Evolutionary conservation across 2,888 invertebrate genomes (phyloP).

Genomic region (Ptycholaimellus sp.): DNA sequence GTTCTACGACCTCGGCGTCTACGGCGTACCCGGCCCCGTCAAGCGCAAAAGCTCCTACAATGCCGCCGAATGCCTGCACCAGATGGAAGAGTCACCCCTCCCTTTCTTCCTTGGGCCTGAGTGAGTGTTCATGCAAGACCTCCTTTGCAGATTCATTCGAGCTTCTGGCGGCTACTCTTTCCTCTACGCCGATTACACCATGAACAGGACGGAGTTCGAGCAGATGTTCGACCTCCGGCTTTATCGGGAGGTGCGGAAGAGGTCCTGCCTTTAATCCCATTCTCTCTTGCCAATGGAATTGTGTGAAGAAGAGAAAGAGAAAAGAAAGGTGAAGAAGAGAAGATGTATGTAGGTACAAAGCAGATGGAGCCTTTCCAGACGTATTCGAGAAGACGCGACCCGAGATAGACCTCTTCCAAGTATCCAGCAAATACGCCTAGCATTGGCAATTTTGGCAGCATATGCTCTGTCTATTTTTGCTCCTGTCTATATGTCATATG

Average conservation of each 20-base stretch:
- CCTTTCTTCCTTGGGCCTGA: background rate
- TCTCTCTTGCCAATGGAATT: background rate
- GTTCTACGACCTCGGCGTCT: slow-evolving; percentile 46
- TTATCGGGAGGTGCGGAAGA: slow-evolving; percentile 39
- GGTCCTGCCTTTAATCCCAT: slow-evolving; percentile 30
- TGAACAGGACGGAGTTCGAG: slow-evolving; percentile 41
- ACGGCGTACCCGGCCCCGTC: slow-evolving; percentile 43
- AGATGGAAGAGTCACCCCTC: slow-evolving; percentile 39
- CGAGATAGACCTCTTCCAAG: slow-evolving; percentile 40
- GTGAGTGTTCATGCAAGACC: background rate
- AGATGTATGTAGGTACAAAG: slow-evolving; percentile 18
- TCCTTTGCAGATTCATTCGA: slow-evolving; percentile 34
- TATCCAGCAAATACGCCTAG: no score
- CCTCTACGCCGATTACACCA: slow-evolving; percentile 46
- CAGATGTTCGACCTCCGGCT: slow-evolving; percentile 44
- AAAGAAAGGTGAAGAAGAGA: background rate
- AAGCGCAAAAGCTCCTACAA: slow-evolving; percentile 39
- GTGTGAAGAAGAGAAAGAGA: background rate
- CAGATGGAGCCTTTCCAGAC: slow-evolving; percentile 40
- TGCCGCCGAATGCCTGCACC: slow-evolving; percentile 41
- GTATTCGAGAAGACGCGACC: slow-evolving; percentile 44
- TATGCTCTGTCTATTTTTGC: no score
- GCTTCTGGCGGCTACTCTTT: slow-evolving; percentile 43
- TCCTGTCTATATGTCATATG: no score
- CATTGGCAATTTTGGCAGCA: no score